These are phyloP conservation scores for Acanthis flammea DNA, from an alignment of 2,797 vertebrate genomes.

Conservation along the genomic window DNA sequence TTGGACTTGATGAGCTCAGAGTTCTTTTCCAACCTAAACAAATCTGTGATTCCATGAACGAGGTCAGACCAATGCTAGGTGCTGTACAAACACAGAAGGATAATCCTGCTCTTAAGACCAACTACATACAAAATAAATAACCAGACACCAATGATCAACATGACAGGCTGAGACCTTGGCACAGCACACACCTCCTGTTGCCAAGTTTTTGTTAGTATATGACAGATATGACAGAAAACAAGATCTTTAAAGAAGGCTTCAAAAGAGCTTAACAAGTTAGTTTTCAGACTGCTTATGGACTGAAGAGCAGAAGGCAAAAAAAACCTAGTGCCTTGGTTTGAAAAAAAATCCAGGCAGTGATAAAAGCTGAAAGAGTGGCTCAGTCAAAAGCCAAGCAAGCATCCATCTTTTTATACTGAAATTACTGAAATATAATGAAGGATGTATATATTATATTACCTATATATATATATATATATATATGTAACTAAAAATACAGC, in stretches of 20 bases:
- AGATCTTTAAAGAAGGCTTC: background rate
- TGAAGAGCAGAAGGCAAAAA: background rate
- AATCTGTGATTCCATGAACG: background rate
- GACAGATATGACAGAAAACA: conserved; percentile 37
- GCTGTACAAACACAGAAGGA: conserved; percentile 3
- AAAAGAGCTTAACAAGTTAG: background rate
- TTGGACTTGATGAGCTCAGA: background rate
- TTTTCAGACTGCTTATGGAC: background rate
- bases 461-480: background rate
- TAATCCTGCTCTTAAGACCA: conserved; percentile 28
- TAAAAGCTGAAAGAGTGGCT: background rate
- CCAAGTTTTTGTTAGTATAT: conserved; percentile 36
- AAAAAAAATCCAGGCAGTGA: background rate
- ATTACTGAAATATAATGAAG: fast-evolving
- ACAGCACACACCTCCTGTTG: background rate
- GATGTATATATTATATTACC: background rate
- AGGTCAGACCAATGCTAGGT: background rate
- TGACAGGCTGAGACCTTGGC: conserved; percentile 35
- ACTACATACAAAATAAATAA: conserved; percentile 30
- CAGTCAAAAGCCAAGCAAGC: background rate
- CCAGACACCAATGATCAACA: background rate
- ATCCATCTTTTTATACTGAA: background rate
- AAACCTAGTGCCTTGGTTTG: background rate
- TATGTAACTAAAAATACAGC: background rate
- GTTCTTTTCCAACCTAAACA: background rate